Evolutionary conservation across 2,113 vertebrate species (phyloP).

Genomic region (Entomyzon cyanotis): DNA sequence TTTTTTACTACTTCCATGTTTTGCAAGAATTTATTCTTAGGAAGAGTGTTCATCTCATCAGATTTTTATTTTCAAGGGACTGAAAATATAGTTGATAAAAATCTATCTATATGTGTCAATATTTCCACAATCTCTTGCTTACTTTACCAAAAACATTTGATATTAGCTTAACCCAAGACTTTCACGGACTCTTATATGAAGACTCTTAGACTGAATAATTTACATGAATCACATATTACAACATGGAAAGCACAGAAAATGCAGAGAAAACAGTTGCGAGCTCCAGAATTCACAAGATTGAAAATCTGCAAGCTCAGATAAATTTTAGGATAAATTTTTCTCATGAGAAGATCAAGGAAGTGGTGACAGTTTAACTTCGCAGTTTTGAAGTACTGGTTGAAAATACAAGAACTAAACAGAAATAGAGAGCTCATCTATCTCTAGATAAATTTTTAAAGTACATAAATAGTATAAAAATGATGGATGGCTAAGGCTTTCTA

Average conservation of each 20-base stretch:
- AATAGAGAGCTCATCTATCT: not conserved
- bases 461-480: not conserved
- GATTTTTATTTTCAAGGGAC: not conserved
- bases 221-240: not conserved
- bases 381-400: not conserved
- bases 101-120: not conserved
- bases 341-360: not conserved
- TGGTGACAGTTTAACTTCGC: not conserved
- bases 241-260: not conserved
- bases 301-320: not conserved
- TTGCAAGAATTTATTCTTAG: not conserved
- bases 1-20: not conserved
- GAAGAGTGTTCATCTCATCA: not conserved
- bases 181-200: not conserved
- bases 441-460: not conserved
- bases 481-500: not conserved
- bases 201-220: not conserved
- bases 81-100: not conserved
- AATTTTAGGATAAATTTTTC: not conserved
- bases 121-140: not conserved
- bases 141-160: not conserved
- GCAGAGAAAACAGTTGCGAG: not conserved
- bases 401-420: not conserved
- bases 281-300: not conserved
- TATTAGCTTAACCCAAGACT: not conserved